Evolutionary conservation across 2,113 vertebrate genomes (phyloP).

Genomic region (Tragelaphus buxtoni): DNA sequence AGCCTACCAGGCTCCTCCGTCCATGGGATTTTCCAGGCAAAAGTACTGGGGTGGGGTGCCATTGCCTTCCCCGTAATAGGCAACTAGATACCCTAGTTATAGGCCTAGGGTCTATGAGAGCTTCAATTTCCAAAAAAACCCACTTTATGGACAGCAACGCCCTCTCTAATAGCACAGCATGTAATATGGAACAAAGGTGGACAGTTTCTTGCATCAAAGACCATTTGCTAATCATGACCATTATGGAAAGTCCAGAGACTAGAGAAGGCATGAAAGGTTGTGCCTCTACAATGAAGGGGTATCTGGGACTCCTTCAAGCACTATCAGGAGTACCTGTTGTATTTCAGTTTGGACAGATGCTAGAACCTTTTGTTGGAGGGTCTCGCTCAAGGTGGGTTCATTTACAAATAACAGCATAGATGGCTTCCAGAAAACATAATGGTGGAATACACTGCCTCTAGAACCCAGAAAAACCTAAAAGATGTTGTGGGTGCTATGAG

Average conservation of each 20-base stretch:
- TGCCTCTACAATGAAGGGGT: neutral
- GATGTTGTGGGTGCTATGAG: neutral
- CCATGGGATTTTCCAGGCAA: no score
- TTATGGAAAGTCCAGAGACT: neutral
- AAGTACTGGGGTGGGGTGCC: no score
- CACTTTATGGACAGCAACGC: neutral
- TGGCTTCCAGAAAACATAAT: neutral
- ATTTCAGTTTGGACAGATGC: neutral
- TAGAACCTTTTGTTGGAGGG: neutral
- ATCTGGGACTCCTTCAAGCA: neutral
- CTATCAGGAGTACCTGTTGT: neutral
- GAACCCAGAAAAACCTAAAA: neutral
- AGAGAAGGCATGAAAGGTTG: neutral
- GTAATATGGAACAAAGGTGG: neutral
- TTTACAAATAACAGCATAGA: neutral
- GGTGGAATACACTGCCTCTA: neutral
- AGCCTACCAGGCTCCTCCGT: no score
- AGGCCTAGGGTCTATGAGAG: neutral
- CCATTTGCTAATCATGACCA: neutral
- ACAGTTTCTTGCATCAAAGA: neutral
- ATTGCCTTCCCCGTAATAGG: no score
- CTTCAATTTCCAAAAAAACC: neutral
- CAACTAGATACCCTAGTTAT: neutral
- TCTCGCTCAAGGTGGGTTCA: neutral
- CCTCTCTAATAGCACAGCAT: neutral